Evolutionary conservation across 2,888 invertebrate species (phyloP).

Genomic region (Standfussiana lucernea): DNA sequence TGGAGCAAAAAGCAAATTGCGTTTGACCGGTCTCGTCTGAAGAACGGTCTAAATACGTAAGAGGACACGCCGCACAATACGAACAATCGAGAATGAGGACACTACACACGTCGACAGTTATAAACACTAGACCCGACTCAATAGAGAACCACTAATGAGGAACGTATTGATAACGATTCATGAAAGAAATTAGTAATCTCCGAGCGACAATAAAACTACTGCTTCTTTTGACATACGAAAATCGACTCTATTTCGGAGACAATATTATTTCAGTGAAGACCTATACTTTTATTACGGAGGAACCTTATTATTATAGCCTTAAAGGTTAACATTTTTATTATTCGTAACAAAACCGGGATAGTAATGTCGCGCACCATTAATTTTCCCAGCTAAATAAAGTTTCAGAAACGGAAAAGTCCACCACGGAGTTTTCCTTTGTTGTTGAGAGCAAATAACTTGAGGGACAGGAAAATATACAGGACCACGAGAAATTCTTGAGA

Average conservation of each 20-base stretch:
- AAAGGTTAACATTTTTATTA: constrained; percentile 64
- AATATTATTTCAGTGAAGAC: constrained; percentile 37
- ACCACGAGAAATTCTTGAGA: constrained; percentile 59
- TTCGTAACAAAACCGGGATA: constrained; percentile 59
- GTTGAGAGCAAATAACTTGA: constrained; percentile 67
- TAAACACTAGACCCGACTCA: constrained; percentile 37
- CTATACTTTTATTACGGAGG: constrained; percentile 30
- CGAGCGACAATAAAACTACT: constrained; percentile 4
- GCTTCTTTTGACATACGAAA: constrained; percentile 33
- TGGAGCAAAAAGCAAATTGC: constrained; percentile 48
- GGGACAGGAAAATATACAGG: constrained; percentile 64
- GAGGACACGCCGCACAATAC: constrained; percentile 37
- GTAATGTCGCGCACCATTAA: constrained; percentile 67
- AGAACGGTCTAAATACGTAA: constrained; percentile 51
- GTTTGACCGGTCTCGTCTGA: constrained; percentile 41
- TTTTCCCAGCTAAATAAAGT: constrained; percentile 69
- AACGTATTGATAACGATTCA: constrained; percentile 34
- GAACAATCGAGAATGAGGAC: constrained; percentile 43
- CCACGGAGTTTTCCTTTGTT: constrained; percentile 67
- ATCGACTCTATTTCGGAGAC: constrained; percentile 26
- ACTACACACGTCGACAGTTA: constrained; percentile 39
- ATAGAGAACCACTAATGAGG: constrained; percentile 25
- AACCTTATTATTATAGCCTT: constrained; percentile 57
- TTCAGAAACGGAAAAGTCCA: constrained; percentile 68
- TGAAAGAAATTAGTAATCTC: constrained; percentile 20